A percentile compares a stretch with the other conserved stretches of the same genome.
These are phyloP conservation scores for Homalodisca vitripennis DNA, from an alignment of 1,140 invertebrate genomes.

Conservation along the genomic window DNA sequence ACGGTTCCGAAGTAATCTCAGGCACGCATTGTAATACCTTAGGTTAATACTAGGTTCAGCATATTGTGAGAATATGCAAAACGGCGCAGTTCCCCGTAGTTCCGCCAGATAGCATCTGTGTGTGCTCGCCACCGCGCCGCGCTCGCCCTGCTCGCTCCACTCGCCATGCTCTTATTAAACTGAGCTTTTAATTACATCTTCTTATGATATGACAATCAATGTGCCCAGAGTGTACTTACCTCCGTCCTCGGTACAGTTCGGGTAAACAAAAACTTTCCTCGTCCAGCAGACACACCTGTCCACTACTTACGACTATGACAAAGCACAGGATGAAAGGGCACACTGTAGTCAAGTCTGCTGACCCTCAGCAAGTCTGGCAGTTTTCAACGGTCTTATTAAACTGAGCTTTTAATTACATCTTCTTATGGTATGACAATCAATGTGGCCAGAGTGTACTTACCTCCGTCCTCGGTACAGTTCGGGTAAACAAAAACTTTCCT, in stretches of 20 bases:
- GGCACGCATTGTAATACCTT: slow-evolving; percentile 21
- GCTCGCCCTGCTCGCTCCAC: not conserved
- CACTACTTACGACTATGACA: too few species aligned
- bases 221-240: too few species aligned
- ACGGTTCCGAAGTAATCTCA: slow-evolving; percentile 5
- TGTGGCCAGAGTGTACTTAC: too few species aligned
- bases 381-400: not conserved
- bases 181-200: slow-evolving; percentile 26
- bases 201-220: slow-evolving; percentile 26
- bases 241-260: too few species aligned
- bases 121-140: not conserved
- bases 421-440: slow-evolving; percentile 25
- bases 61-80: slow-evolving; percentile 26
- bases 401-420: slow-evolving; percentile 26
- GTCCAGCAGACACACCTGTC: too few species aligned
- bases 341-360: too few species aligned
- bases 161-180: not conserved
- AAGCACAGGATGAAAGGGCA: too few species aligned
- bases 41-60: slow-evolving; percentile 23
- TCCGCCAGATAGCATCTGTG: slow-evolving; percentile 19
- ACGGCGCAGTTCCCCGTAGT: slow-evolving; percentile 21
- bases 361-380: too few species aligned
- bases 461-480: too few species aligned
- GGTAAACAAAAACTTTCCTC: too few species aligned
- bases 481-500: too few species aligned